phyloP scores from a whole-genome alignment of 2,797 vertebrate genomes.

The Enteromius unitaeniatus region DNA sequence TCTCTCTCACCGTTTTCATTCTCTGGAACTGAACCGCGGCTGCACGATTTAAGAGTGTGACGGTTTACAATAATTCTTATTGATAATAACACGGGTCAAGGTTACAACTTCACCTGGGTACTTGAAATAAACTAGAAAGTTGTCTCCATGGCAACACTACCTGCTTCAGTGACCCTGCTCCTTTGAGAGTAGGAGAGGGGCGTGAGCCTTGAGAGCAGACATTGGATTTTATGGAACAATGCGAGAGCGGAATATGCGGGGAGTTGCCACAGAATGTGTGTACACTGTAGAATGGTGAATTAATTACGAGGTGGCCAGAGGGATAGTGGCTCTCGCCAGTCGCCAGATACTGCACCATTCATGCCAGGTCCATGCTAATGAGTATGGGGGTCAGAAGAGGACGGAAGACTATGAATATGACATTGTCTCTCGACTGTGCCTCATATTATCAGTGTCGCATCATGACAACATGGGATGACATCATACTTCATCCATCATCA shows the following conservation, averaged over 20 bases:
- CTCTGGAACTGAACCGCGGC: conserved; percentile 41
- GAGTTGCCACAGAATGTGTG: conserved; percentile 43
- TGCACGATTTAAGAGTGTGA: conserved; percentile 49
- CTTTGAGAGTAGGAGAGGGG: conserved; percentile 49
- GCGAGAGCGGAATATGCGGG: background rate
- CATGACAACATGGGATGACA: conserved; percentile 51
- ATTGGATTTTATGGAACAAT: conserved; percentile 33
- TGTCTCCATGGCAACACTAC: conserved; percentile 58
- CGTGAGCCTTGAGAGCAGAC: conserved; percentile 28
- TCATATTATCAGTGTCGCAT: conserved; percentile 16
- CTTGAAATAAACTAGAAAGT: conserved; percentile 52
- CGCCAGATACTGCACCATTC: conserved; percentile 54
- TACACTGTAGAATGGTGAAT: conserved; percentile 49
- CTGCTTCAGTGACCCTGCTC: conserved; percentile 48
- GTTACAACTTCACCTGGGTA: conserved; percentile 61
- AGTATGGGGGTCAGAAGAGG: conserved; percentile 53
- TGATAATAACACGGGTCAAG: conserved; percentile 61
- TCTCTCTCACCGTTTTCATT: conserved; percentile 57
- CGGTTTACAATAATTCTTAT: conserved; percentile 54
- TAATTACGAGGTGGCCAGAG: conserved; percentile 46
- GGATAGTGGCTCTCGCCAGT: conserved; percentile 42
- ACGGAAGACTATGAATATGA: conserved; percentile 53
- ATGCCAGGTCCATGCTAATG: conserved; percentile 53
- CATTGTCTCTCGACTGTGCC: conserved; percentile 73
- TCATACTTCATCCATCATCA: conserved; percentile 55